These are phyloP conservation scores for Euthynnus affinis DNA, from an alignment of 2,797 vertebrate genomes.

Conservation along the genomic window DNA sequence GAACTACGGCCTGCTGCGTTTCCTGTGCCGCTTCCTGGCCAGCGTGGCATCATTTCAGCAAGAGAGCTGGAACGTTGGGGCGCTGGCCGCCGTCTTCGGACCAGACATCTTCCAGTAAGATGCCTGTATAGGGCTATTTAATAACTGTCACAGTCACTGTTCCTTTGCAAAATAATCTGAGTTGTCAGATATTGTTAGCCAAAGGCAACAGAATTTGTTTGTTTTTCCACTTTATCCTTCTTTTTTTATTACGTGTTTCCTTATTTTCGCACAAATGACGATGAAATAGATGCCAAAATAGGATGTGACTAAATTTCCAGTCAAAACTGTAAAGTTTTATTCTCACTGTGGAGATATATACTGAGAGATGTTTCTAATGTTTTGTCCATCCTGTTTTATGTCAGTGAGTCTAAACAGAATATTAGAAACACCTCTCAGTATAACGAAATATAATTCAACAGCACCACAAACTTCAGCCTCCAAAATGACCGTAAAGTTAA, in stretches of 20 bases:
- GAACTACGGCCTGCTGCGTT: conserved; percentile 97
- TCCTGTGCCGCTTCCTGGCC: conserved; percentile 96
- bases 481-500: no score
- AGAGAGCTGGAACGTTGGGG: conserved; percentile 93
- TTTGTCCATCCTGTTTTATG: no score
- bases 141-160: not conserved
- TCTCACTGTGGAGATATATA: no score
- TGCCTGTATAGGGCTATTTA: not conserved
- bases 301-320: not conserved
- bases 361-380: no score
- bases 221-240: not conserved
- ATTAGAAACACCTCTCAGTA: no score
- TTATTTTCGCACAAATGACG: not conserved
- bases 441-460: no score
- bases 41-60: conserved; percentile 96
- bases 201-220: not conserved
- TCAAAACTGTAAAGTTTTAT: not conserved
- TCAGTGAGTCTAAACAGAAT: no score
- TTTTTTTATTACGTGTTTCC: not conserved
- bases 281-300: not conserved
- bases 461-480: no score
- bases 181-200: not conserved
- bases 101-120: conserved; percentile 98
- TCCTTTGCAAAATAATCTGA: not conserved
- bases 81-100: conserved; percentile 96